phyloP scores from a whole-genome alignment of 1,140 invertebrate species.

The Drosophila funebris region DNA sequence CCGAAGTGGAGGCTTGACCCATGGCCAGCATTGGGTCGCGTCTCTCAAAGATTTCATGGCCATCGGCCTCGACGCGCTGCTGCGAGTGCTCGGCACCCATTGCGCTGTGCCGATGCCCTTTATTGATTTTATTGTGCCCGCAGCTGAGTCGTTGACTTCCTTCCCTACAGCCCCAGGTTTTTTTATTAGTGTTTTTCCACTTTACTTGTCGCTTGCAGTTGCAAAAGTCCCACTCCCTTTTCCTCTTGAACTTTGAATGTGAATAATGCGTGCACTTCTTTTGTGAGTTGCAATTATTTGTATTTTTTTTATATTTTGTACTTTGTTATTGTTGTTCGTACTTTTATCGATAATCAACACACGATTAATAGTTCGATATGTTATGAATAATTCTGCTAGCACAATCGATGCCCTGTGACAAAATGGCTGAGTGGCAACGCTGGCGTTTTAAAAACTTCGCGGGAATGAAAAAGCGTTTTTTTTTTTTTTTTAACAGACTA shows the following conservation, averaged over 20 bases:
- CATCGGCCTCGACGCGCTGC: conserved; percentile 74
- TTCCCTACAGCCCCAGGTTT: neutral
- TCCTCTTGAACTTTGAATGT: too few species aligned
- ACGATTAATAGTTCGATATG: neutral
- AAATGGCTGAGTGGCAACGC: conserved; percentile 6
- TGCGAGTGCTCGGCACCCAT: conserved; percentile 82
- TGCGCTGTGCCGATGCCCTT: too few species aligned
- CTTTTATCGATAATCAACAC: neutral
- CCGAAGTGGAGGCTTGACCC: neutral
- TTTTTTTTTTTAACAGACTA: too few species aligned
- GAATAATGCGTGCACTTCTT: neutral
- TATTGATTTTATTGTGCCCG: conserved; percentile 40
- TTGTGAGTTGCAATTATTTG: neutral
- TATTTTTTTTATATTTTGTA: neutral
- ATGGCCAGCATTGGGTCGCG: neutral
- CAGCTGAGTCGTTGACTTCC: neutral
- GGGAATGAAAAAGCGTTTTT: too few species aligned
- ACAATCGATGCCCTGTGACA: neutral
- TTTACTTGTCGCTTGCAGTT: neutral
- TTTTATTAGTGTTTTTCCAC: neutral
- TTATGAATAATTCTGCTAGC: neutral
- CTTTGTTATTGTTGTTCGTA: neutral
- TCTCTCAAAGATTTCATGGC: conserved; percentile 74
- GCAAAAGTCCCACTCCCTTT: neutral
- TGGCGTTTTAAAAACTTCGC: too few species aligned